Base-by-base conservation (phyloP, 2,797 vertebrate genomes). In the Borostomias antarcticus region DNA sequence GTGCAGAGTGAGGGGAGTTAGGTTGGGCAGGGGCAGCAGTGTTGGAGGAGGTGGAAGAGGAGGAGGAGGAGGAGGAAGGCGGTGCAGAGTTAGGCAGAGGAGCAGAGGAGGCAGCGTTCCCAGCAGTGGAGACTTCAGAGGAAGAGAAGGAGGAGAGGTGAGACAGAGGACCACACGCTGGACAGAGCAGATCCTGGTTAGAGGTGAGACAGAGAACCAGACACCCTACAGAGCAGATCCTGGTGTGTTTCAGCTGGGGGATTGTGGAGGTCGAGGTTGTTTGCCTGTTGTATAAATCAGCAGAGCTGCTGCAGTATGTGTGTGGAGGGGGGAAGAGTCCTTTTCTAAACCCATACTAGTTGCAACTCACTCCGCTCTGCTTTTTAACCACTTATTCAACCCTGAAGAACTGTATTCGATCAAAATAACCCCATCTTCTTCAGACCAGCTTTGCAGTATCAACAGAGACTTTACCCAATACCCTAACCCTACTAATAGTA, bases 21-120 rank as follows among this genome's bases (percentile, higher is more conserved):
- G 78, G 68, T 81, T 89, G 81, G 91, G 90, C 84, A 59, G 84
- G 48, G 30, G 83, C 26, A 19, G 30, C 29, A 57, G 54, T 30
- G 29, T 57, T 73, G 76, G 88, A 88, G 84, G 93, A 81, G 0
- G 84, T 73, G 76, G 88, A 88, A 84, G 93, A 81, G 0, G 84
- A 87, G 33, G 86, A 52, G 25, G 64, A 85, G 83, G 83, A 85
- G 0, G 84, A 62, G 47, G 43, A 43, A 48, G 77, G 85, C 45
- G 87, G 79, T 85, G 92, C 53, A 83, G 68, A 83, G 82, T 86
- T 93, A 90, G 93, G 86, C 30, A 89, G 79, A 10, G 87, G 81
- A 76, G 88, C 87, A 43, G 83, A 81, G 19, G 87, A 84, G 71
- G 84, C 84, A 33, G 85, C 64, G 4, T 77, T 78, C 76, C 80